phyloP scores from a whole-genome alignment of 53 echinoderm and acorn worm species.

The Actinopyga echinites region DNA sequence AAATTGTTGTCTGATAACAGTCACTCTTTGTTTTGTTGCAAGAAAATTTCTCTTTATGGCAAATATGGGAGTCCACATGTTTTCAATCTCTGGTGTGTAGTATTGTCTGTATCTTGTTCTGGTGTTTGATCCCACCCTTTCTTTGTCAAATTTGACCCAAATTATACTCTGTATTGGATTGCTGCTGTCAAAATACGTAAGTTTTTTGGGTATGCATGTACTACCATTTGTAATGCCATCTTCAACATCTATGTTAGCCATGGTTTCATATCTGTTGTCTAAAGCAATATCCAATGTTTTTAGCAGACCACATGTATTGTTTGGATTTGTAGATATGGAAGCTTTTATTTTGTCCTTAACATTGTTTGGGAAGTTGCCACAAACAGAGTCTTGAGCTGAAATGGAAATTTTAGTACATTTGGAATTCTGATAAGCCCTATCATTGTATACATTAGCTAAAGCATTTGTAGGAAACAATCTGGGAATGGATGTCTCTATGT shows the following conservation, averaged over 20 bases:
- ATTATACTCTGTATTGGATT: not conserved
- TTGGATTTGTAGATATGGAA: not conserved
- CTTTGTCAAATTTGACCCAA: slow-evolving; percentile 22
- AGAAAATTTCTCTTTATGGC: too few relatives aligned
- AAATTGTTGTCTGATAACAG: too few relatives aligned
- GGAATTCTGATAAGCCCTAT: not conserved
- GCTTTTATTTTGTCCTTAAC: not conserved
- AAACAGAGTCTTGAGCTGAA: not conserved
- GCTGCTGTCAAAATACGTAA: not conserved
- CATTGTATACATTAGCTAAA: not conserved
- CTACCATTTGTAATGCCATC: slow-evolving; percentile 47
- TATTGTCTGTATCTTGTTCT: not conserved
- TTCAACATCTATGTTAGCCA: slow-evolving; percentile 21
- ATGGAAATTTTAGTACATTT: not conserved
- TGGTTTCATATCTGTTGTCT: not conserved
- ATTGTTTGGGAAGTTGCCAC: not conserved
- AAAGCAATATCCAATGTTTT: not conserved
- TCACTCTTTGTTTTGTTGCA: too few relatives aligned
- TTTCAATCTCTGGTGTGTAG: too few relatives aligned
- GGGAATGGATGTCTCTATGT: not conserved
- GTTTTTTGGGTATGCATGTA: not conserved
- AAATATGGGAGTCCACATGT: too few relatives aligned
- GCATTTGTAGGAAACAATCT: slow-evolving; percentile 28
- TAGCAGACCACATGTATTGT: too few relatives aligned
- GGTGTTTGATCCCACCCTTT: not conserved